Conservation (phyloP, 2,888 invertebrate genomes). For the Megamerina dolium region DNA sequence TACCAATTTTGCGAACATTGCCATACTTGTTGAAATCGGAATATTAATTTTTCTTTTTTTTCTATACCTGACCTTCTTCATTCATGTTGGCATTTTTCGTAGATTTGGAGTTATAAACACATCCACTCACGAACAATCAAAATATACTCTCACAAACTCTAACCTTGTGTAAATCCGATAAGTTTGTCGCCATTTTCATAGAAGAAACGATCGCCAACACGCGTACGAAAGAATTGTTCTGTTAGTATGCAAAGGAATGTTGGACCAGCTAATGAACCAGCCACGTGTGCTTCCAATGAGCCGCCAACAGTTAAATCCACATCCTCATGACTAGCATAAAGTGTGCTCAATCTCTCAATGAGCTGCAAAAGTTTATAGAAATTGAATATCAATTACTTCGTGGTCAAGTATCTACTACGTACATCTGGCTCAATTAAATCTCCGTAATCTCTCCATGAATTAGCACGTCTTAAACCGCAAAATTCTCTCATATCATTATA, state of each 20-base stretch:
- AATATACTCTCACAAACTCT: neutral
- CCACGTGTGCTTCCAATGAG: constrained; percentile 69
- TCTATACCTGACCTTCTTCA: too few relatives aligned
- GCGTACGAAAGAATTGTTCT: constrained; percentile 79
- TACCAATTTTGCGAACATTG: too few relatives aligned
- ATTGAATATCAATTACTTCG: too few relatives aligned
- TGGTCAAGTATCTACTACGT: too few relatives aligned
- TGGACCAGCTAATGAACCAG: constrained; percentile 75
- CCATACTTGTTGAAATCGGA: too few relatives aligned
- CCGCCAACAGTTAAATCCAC: constrained; percentile 84
- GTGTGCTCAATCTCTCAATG: constrained; percentile 56
- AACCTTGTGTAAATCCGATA: constrained; percentile 60
- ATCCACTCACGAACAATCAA: too few relatives aligned
- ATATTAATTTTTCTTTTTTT: neutral
- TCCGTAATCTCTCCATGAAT: constrained; percentile 62
- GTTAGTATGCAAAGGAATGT: constrained; percentile 83
- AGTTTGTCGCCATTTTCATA: constrained; percentile 64
- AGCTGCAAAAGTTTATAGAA: constrained; percentile 41
- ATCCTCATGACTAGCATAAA: constrained; percentile 71
- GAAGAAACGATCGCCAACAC: constrained; percentile 82
- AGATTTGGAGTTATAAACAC: too few relatives aligned
- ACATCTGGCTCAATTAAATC: constrained; percentile 65
- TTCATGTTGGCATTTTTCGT: too few relatives aligned
- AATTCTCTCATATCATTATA: constrained; percentile 73
- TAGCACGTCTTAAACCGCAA: constrained; percentile 66